phyloP scores from a whole-genome alignment of 64 coral and sea anemone species.

The Acropora tenuis region DNA sequence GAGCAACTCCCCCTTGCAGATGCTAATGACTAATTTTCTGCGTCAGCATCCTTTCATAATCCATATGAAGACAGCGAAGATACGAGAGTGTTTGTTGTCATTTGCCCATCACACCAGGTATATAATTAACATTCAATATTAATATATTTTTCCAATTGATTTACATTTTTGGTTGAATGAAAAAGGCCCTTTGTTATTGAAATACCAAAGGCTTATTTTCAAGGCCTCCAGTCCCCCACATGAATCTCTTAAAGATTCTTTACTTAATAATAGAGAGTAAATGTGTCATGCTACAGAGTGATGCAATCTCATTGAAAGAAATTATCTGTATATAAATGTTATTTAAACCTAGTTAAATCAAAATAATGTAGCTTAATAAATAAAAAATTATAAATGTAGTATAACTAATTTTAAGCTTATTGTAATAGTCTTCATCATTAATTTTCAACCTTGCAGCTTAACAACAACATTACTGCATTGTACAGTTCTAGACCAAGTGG shows the following conservation, averaged over 20 bases:
- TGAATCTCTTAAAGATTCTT: too few relatives aligned
- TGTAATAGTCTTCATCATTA: neutral
- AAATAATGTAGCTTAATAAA: too few relatives aligned
- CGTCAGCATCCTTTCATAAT: too few relatives aligned
- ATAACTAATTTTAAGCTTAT: neutral
- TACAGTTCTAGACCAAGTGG: neutral
- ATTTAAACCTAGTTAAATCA: neutral
- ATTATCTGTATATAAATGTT: constrained; percentile 9
- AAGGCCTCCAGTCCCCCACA: neutral
- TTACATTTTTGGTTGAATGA: constrained; percentile 5
- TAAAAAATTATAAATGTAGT: too few relatives aligned
- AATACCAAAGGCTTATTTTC: constrained; percentile 4
- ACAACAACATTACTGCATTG: neutral
- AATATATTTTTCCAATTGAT: neutral
- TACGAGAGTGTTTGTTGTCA: too few relatives aligned
- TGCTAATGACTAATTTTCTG: neutral
- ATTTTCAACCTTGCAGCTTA: neutral
- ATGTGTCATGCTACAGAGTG: neutral
- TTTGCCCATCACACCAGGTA: too few relatives aligned
- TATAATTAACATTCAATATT: neutral
- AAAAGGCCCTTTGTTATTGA: neutral
- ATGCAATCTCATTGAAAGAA: neutral
- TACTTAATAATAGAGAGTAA: neutral
- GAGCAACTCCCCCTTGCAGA: too few relatives aligned
- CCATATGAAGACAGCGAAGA: too few relatives aligned